Evolutionary conservation across 2,888 invertebrate species (phyloP).

Genomic region (Drosophila vallismaia): DNA sequence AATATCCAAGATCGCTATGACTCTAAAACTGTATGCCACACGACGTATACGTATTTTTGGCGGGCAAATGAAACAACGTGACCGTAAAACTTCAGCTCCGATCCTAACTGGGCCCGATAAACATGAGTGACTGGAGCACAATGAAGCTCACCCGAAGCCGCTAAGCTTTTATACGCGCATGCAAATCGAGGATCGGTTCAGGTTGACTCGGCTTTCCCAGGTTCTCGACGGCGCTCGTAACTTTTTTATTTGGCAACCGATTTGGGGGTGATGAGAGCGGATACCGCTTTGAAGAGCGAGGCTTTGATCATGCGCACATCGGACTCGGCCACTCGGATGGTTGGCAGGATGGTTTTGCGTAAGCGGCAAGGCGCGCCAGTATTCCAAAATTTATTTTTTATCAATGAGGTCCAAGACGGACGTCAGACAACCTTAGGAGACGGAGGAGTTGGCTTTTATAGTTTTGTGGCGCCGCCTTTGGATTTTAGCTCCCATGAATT

Average conservation of each 20-base stretch:
- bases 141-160: constrained; percentile 72
- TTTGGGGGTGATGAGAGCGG: constrained; percentile 22
- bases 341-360: constrained; percentile 56
- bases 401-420: constrained; percentile 21
- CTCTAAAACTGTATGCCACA: constrained; percentile 38
- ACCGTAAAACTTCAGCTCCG: constrained; percentile 40
- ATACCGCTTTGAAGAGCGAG: constrained; percentile 15
- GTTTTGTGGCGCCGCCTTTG: constrained; percentile 22
- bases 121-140: constrained; percentile 63
- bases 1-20: not conserved
- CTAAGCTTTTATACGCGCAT: constrained; percentile 77
- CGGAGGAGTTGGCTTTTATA: constrained; percentile 18
- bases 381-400: constrained; percentile 14
- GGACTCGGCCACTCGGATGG: constrained; percentile 4
- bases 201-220: constrained; percentile 37
- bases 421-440: constrained; percentile 17
- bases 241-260: constrained; percentile 1
- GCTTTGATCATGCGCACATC: constrained; percentile 25
- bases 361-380: constrained; percentile 55
- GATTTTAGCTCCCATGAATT: constrained; percentile 17
- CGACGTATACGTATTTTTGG: constrained; percentile 65
- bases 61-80: constrained; percentile 37
- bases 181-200: constrained; percentile 47
- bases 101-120: constrained; percentile 57
- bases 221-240: constrained; percentile 33